Conservation (phyloP, 2,888 invertebrate species). For the Cyclophora punctaria region DNA sequence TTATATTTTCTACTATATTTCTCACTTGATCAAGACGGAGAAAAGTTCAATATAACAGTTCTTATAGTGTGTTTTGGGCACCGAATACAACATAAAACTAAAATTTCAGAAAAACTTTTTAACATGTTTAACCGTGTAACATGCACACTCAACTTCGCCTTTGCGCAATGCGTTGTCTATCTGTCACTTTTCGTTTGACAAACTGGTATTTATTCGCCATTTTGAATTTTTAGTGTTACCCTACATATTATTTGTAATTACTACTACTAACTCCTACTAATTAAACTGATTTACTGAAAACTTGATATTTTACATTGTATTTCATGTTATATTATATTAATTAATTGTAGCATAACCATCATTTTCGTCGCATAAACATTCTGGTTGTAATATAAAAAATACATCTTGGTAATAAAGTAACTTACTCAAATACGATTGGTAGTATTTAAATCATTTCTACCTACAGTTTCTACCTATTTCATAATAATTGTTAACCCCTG, state of each 20-base stretch:
- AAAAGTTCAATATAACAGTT: conserved; percentile 83
- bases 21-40: conserved; percentile 84
- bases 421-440: no score
- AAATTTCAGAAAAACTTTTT: conserved; percentile 82
- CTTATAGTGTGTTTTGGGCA: conserved; percentile 80
- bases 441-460: no score
- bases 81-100: conserved; percentile 82
- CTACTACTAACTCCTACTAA: conserved; percentile 1
- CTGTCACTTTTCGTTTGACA: conserved; percentile 18
- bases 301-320: neutral
- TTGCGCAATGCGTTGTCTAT: conserved; percentile 65
- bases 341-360: neutral
- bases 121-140: conserved; percentile 79
- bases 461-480: no score
- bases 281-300: neutral
- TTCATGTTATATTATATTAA: neutral
- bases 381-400: neutral
- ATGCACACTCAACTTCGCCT: conserved; percentile 66
- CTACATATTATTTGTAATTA: conserved; percentile 6
- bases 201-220: conserved; percentile 42
- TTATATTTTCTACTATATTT: conserved; percentile 42
- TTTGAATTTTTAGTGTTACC: conserved; percentile 36
- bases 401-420: neutral
- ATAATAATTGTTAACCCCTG: no score
- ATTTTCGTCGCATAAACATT: no score